Base-by-base conservation (phyloP, 2,888 invertebrate species). In the Metellina segmentata region DNA sequence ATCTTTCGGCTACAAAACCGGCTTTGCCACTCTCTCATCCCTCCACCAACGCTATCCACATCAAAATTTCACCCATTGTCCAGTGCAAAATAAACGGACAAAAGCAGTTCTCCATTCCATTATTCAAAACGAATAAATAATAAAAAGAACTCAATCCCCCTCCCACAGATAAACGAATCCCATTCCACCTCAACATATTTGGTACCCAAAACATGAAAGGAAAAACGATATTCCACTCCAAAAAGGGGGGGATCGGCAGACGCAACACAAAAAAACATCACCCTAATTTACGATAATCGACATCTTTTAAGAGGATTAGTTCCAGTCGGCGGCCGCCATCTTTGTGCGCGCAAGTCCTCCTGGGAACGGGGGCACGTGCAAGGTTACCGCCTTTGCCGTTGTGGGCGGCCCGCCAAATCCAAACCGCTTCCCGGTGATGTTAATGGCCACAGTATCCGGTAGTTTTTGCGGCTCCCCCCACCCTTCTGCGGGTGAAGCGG, bases 211-310 rank as follows among this genome's bases (percentile, higher is more conserved):
- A 75, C 53, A 72, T 75, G 53, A 53, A 53, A 61, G 53, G 53
- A 75, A 61, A 82, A 82, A 72, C 79, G 79, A 79, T 79, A 71
- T 16, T 51, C 61, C 69, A n/a, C 11, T 19, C 13, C 20, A 16
- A 20, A 71, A 82, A 82, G 71, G 16, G 61, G 16, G 11, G 16
- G 61, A 61, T 16, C 11, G 82, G 51, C 13, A 72, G 9, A 72
- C 19, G 74, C 48, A 69, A 74, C 70, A 77, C 6, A 51, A 69
- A 86, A 85, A 77, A 86, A 78, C 78, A 78, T 81, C 53, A 90
- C 78, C 87, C 91, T 91, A 91, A 91, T 91, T 91, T 91, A 91
- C 91, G 87, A 88, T 91, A 91, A 91, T 91, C 91, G 91, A 91
- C 77, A 77, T 71, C 91, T 91, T 82, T 91, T 90, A 86, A 91